A percentile compares a stretch with the other conserved stretches of the same genome.
phyloP scores from a whole-genome alignment of 2,797 vertebrate species.

The Muraenolepis orangiensis region DNA sequence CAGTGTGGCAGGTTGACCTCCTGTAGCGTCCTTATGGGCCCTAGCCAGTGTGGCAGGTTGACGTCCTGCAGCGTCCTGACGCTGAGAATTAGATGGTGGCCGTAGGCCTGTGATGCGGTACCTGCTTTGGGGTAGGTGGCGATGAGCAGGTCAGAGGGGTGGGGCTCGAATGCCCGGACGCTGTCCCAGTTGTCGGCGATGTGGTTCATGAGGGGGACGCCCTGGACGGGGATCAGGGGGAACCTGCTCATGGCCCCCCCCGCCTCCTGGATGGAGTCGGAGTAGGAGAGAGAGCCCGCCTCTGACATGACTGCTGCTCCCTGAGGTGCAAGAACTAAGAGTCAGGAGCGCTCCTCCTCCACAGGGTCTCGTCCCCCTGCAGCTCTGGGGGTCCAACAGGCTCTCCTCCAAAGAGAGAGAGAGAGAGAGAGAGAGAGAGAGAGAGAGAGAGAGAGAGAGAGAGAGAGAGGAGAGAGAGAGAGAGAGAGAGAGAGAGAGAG shows the following conservation, averaged over 20 bases:
- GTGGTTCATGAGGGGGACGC: constrained; percentile 72
- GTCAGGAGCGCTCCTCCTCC: not conserved
- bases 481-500: no score
- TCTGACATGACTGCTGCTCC: constrained; percentile 42
- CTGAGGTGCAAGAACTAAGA: not conserved
- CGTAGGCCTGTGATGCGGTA: constrained; percentile 43
- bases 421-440: no score
- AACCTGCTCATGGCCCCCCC: constrained; percentile 54
- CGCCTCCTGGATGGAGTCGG: constrained; percentile 53
- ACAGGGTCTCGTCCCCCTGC: not conserved
- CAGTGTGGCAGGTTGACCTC: no score
- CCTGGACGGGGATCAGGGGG: constrained; percentile 62
- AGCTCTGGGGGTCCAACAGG: not conserved
- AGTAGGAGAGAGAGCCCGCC: constrained; percentile 38
- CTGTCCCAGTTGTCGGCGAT: constrained; percentile 73
- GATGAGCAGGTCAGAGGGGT: constrained; percentile 78
- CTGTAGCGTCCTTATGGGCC: no score
- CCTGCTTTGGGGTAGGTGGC: constrained; percentile 87
- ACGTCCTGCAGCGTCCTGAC: no score
- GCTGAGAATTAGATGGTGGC: no score
- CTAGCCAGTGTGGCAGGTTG: no score
- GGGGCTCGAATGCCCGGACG: constrained; percentile 71
- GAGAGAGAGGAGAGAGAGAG: not conserved
- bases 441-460: not conserved
- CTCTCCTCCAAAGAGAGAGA: not conserved